phyloP scores from a whole-genome alignment of 2,797 vertebrate species.

The Megaceryle alcyon region DNA sequence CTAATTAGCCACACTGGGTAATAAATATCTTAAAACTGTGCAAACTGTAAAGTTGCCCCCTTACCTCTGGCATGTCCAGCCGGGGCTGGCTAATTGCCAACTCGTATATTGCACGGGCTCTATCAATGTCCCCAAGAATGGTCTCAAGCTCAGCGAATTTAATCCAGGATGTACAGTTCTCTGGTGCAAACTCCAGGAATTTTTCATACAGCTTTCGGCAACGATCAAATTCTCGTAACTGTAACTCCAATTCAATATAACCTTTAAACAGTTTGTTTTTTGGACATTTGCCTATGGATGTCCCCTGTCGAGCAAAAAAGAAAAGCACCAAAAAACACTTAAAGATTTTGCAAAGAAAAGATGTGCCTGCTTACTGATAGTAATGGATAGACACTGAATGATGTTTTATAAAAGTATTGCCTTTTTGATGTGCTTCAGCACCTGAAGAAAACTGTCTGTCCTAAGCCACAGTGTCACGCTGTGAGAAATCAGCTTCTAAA shows the following conservation, averaged over 20 bases:
- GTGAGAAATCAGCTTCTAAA: not conserved
- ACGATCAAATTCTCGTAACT: slow-evolving; percentile 94
- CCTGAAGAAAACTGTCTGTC: not conserved
- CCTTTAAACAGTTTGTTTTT: slow-evolving; percentile 99
- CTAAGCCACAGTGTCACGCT: not conserved
- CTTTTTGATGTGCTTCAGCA: not conserved
- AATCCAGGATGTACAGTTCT: slow-evolving; percentile 99
- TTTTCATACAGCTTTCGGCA: slow-evolving; percentile 98
- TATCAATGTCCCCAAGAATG: slow-evolving; percentile 90
- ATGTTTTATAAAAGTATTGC: not conserved
- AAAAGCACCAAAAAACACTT: not conserved
- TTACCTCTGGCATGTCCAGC: slow-evolving; percentile 98
- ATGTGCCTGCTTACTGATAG: not conserved
- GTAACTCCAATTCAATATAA: slow-evolving; percentile 96
- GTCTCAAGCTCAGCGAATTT: slow-evolving; percentile 97
- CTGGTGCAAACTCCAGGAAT: slow-evolving; percentile 93
- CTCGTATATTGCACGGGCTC: slow-evolving; percentile 93
- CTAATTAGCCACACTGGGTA: not conserved
- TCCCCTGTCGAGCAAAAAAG: slow-evolving; percentile 79
- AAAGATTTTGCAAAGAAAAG: not conserved
- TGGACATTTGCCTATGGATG: slow-evolving; percentile 93
- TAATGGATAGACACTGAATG: not conserved
- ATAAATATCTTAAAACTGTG: not conserved
- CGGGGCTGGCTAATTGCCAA: slow-evolving; percentile 94
- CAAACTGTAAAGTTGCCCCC: not conserved